These are phyloP conservation scores for Isotomurus palustris DNA, from an alignment of 2,888 invertebrate genomes.

Conservation along the genomic window DNA sequence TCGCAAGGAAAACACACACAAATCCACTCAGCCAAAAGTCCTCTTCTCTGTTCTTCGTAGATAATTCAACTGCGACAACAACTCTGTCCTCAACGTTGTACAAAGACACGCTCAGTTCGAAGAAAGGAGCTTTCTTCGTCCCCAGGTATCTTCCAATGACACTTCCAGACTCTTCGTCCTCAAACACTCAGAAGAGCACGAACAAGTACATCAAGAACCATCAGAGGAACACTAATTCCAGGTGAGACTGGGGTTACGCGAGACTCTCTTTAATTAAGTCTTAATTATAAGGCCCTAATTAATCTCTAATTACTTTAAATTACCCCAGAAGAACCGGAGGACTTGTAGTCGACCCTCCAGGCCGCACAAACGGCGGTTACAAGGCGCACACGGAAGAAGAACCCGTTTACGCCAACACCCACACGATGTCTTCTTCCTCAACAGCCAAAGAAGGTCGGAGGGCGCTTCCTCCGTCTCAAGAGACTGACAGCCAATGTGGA, in stretches of 20 bases:
- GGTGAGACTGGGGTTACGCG: too few relatives aligned
- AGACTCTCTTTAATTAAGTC: too few relatives aligned
- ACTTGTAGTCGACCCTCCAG: too few relatives aligned
- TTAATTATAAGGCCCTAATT: too few relatives aligned
- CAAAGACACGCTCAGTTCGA: not conserved
- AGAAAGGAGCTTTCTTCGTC: slow-evolving; percentile 20
- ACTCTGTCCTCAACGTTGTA: not conserved
- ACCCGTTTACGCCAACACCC: too few relatives aligned
- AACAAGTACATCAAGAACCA: slow-evolving; percentile 2
- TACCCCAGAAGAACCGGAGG: too few relatives aligned
- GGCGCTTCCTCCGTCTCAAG: slow-evolving; percentile 1
- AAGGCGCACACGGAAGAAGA: too few relatives aligned
- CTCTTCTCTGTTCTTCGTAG: slow-evolving; percentile 40
- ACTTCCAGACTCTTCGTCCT: not conserved
- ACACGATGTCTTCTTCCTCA: too few relatives aligned
- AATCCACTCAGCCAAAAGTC: slow-evolving; percentile 26
- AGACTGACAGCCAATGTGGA: slow-evolving; percentile 39
- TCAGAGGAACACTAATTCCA: too few relatives aligned
- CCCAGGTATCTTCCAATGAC: slow-evolving; percentile 28
- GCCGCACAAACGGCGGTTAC: too few relatives aligned
- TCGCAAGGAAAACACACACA: slow-evolving; percentile 30
- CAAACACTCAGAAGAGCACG: not conserved
- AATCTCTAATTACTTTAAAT: too few relatives aligned
- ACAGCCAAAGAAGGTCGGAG: not conserved
- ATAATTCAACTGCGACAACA: slow-evolving; percentile 12